Percentiles rank a stretch among this genome's conserved stretches.
phyloP scores from a whole-genome alignment of 2,797 vertebrate genomes.

The Helicolenus hilgendorfi region DNA sequence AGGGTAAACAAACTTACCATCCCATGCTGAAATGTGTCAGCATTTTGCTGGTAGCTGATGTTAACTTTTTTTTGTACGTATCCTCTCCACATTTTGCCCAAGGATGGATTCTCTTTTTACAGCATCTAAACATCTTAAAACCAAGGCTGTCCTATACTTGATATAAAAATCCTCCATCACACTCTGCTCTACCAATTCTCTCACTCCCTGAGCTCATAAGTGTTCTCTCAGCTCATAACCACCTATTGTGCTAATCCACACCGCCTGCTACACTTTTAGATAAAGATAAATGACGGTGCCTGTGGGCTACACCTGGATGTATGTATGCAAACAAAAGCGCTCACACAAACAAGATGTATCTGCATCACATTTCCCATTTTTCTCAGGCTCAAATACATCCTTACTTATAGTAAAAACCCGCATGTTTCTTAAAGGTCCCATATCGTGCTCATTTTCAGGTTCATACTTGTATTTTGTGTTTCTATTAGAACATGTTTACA shows the following conservation, averaged over 20 bases:
- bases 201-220: slow-evolving; percentile 36
- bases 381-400: neutral
- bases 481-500: no score
- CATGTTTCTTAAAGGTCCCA: neutral
- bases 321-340: slow-evolving; percentile 29
- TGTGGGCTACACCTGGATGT: neutral
- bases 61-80: neutral
- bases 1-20: slow-evolving; percentile 42
- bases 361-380: neutral
- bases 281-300: slow-evolving; percentile 34
- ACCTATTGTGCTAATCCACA: slow-evolving; percentile 42
- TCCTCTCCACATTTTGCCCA: neutral
- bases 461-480: no score
- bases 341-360: neutral
- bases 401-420: neutral
- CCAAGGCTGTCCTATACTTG: neutral
- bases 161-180: slow-evolving; percentile 2
- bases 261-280: slow-evolving; percentile 17
- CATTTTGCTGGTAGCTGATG: neutral
- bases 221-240: slow-evolving; percentile 33
- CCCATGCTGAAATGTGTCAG: neutral
- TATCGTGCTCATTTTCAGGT: no score
- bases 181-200: slow-evolving; percentile 20
- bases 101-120: slow-evolving; percentile 13
- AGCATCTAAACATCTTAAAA: slow-evolving; percentile 21